Conservation (phyloP, 2,797 vertebrate genomes). For the Pangasius larnaudii region DNA sequence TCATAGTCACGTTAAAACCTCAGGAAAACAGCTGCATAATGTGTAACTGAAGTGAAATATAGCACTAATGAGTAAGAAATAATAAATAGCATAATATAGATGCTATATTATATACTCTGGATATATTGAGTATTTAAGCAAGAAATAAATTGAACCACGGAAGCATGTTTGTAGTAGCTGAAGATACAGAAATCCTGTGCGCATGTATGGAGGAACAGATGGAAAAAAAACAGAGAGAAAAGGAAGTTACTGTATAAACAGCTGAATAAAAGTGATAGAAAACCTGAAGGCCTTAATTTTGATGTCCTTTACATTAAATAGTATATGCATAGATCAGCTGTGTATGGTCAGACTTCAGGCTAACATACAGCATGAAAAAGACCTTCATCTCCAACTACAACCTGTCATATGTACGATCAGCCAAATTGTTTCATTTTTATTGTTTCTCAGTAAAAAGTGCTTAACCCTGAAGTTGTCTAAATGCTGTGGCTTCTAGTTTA, state of each 20-base stretch:
- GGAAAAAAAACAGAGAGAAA: background rate
- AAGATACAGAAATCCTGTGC: background rate
- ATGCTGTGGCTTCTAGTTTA: constrained; percentile 82
- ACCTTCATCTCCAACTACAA: background rate
- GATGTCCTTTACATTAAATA: background rate
- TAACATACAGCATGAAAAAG: background rate
- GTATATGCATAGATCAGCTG: too few relatives aligned
- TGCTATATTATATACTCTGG: background rate
- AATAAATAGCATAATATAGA: background rate
- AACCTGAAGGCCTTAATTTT: background rate
- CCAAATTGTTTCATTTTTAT: constrained; percentile 24
- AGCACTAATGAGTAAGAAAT: background rate
- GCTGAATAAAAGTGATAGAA: background rate
- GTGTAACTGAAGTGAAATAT: constrained; percentile 7
- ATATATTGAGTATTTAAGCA: background rate
- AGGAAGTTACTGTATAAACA: too few relatives aligned
- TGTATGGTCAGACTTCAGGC: background rate
- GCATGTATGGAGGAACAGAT: background rate
- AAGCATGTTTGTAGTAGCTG: background rate
- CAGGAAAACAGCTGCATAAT: background rate
- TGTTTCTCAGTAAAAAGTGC: constrained; percentile 21
- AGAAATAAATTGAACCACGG: background rate
- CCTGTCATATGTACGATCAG: background rate
- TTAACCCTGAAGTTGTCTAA: constrained; percentile 80
- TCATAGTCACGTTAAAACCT: background rate